Evolutionary conservation across 2,113 vertebrate species (phyloP), one percentile per base, ranked within the genome.

Genomic region (Phaethornis superciliosus): DNA sequence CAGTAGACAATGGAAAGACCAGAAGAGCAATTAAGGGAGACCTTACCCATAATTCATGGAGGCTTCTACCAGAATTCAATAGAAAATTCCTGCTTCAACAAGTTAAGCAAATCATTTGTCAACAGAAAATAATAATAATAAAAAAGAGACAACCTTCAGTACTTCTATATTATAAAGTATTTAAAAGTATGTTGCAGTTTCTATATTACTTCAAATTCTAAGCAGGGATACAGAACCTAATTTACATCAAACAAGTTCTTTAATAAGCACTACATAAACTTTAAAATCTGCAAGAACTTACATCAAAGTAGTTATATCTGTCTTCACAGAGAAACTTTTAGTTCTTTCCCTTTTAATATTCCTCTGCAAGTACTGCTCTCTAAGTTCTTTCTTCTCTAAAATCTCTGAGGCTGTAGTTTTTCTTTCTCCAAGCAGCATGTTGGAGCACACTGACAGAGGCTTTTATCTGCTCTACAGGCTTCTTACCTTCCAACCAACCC

Each of bases 11-110:
- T 32, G 52, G 63, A 67, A 94, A 89, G 47, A 88, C 12, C 55
- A 60, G 32, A 92, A 78, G 76, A 84, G n/a, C 60, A 90, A 74
- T 94, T 91, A 96, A 86, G 67, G 51, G 55, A 87, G 67, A 85
- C 47, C 79, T 92, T 67, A 77, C 74, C 47, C 40, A 92, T 80
- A 62, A 47, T 86, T 93, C 70, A 68, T 52, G 55, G 85, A 91
- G 51, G 21, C 4, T 94, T 81, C 55, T 42, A 77, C 0, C 2
- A 65, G 33, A 89, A 82, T 85, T 87, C 63, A 92, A 24, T 69
- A 33, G 63, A 84, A 76, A 67, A 59, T 27, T 59, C 27, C 54
- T 67, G 26, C 56, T 89, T 52, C 51, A 85, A 82, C n/a, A 76
- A 88, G 72, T 49, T 75, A 59, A 87, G 74, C 30, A 87, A 94